phyloP scores from a whole-genome alignment of 2,888 invertebrate species.

The Osmoderma eremita region DNA sequence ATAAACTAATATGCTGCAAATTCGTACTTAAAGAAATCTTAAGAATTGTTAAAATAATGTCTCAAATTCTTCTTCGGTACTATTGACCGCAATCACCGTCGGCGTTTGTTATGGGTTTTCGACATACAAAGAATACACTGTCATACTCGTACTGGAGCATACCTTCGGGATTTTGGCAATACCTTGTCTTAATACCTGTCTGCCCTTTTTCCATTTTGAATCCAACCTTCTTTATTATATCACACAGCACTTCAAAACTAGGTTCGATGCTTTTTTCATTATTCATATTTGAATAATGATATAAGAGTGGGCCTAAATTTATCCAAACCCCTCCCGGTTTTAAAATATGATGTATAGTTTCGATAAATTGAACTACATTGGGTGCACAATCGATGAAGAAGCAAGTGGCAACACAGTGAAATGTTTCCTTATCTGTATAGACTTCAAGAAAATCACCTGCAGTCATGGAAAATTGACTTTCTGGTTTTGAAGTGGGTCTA shows the following conservation, averaged over 20 bases:
- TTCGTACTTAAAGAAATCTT: too few relatives aligned
- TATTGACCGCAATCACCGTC: too few relatives aligned
- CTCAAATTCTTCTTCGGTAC: too few relatives aligned
- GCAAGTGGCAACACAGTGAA: slow-evolving; percentile 95
- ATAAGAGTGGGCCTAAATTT: slow-evolving; percentile 91
- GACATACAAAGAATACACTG: slow-evolving; percentile 91
- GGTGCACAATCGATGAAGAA: slow-evolving; percentile 99
- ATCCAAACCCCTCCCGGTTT: slow-evolving; percentile 92
- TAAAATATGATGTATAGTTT: slow-evolving; percentile 88
- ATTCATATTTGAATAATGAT: slow-evolving; percentile 88
- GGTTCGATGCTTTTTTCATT: slow-evolving; percentile 93
- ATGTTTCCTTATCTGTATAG: slow-evolving; percentile 75
- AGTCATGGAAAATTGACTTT: slow-evolving; percentile 88
- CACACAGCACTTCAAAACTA: slow-evolving; percentile 75
- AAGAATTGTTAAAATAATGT: too few relatives aligned
- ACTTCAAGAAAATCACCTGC: slow-evolving; percentile 98
- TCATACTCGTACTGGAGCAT: slow-evolving; percentile 94
- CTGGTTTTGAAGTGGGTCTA: slow-evolving; percentile 75
- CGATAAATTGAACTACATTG: slow-evolving; percentile 94
- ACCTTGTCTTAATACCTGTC: slow-evolving; percentile 83
- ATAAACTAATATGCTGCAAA: too few relatives aligned
- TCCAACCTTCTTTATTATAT: slow-evolving; percentile 84
- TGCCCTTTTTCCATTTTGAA: slow-evolving; percentile 85
- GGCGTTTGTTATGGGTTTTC: slow-evolving; percentile 70
- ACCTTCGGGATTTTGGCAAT: slow-evolving; percentile 91